Evolutionary conservation across 2,113 vertebrate species (phyloP).

Genomic region (Psilopogon haemacephalus): DNA sequence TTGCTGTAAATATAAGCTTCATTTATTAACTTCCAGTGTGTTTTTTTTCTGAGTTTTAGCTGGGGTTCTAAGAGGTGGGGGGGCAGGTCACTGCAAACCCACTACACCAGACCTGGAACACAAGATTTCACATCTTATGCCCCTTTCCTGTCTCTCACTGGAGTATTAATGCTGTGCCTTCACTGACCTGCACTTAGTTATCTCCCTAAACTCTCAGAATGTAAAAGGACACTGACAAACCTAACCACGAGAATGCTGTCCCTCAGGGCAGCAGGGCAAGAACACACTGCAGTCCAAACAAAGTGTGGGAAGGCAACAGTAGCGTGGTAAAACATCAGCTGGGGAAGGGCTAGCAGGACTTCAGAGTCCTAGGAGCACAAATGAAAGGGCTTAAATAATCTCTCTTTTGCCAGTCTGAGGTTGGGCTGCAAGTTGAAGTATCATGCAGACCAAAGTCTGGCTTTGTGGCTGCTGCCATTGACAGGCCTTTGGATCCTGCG

Average conservation of each 20-base stretch:
- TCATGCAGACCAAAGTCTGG: fast-evolving
- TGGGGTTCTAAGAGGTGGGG: no score
- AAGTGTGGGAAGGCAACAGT: no score
- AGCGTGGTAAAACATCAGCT: no score
- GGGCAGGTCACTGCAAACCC: no score
- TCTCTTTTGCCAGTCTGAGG: neutral
- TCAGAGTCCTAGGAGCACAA: neutral
- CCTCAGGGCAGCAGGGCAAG: no score
- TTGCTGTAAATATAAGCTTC: no score
- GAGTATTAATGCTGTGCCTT: neutral
- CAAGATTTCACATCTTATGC: neutral
- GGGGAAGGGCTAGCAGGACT: neutral
- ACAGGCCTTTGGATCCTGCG: neutral
- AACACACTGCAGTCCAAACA: no score
- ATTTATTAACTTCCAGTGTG: no score
- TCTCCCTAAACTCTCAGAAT: neutral
- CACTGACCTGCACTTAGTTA: neutral
- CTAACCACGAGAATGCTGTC: no score
- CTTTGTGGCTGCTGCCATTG: fast-evolving
- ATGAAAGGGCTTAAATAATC: fast-evolving
- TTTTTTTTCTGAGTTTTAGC: no score
- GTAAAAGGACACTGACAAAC: neutral
- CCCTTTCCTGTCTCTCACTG: neutral
- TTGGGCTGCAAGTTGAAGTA: fast-evolving
- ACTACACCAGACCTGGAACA: no score